Percentiles rank a stretch among this genome's conserved stretches.
Evolutionary conservation across 1,140 invertebrate genomes (phyloP).

Genomic region (Odontomachus brunneus): DNA sequence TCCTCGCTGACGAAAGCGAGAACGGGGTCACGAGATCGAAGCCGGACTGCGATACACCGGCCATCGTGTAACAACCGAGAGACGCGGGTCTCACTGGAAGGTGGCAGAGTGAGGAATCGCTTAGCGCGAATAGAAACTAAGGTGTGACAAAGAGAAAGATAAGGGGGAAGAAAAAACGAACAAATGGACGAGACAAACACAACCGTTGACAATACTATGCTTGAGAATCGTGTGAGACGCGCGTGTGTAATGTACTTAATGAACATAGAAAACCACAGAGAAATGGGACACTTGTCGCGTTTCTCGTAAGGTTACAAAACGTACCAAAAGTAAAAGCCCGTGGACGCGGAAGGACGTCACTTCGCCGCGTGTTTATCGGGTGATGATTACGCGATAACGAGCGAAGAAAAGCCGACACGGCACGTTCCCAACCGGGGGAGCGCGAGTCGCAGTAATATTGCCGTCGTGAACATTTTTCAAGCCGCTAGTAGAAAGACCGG

Average conservation of each 20-base stretch:
- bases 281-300: conserved; percentile 68
- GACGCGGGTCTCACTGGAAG: neutral
- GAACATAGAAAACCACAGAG: conserved; percentile 71
- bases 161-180: conserved; percentile 45
- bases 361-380: conserved; percentile 72
- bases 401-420: conserved; percentile 58
- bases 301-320: conserved; percentile 74
- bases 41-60: conserved; percentile 17
- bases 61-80: conserved; percentile 21
- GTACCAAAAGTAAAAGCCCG: conserved; percentile 61
- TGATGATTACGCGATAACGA: conserved; percentile 65
- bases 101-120: neutral
- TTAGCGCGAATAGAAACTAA: neutral
- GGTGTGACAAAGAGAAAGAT: conserved; percentile 19
- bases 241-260: conserved; percentile 78
- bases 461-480: conserved; percentile 73
- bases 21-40: conserved; percentile 52
- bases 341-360: conserved; percentile 27
- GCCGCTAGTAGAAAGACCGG: conserved; percentile 23
- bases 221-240: conserved; percentile 76
- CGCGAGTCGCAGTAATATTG: conserved; percentile 64
- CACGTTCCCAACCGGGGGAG: too few species aligned
- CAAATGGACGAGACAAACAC: conserved; percentile 73
- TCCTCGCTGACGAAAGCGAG: conserved; percentile 53
- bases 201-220: conserved; percentile 82